Evolutionary conservation across 2,797 vertebrate species (phyloP).

Genomic region (Euthynnus affinis): DNA sequence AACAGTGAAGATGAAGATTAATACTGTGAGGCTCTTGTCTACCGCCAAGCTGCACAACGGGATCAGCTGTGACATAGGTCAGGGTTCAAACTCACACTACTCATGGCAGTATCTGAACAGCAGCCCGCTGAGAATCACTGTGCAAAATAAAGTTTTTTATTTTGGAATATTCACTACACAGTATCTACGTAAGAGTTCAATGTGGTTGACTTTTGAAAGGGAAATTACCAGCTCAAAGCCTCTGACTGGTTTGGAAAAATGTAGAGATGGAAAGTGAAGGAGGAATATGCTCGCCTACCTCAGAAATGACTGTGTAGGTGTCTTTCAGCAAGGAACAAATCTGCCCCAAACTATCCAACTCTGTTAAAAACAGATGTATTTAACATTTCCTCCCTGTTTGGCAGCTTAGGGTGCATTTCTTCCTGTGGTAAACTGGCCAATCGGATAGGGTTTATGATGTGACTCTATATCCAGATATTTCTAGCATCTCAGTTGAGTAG

Average conservation of each 20-base stretch:
- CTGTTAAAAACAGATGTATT: constrained; percentile 10
- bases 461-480: constrained; percentile 8
- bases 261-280: constrained; percentile 59
- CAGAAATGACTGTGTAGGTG: constrained; percentile 47
- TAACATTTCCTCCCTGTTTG: not conserved
- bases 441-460: not conserved
- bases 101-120: not conserved
- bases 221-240: constrained; percentile 23
- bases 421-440: not conserved
- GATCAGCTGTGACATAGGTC: constrained; percentile 15
- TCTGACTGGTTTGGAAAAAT: constrained; percentile 50
- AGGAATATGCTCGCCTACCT: constrained; percentile 13
- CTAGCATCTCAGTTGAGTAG: not conserved
- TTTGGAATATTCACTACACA: not conserved
- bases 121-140: not conserved
- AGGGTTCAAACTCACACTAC: not conserved
- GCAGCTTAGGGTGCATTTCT: not conserved
- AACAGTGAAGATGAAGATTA: constrained; percentile 4
- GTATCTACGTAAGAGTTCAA: not conserved
- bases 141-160: not conserved
- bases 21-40: not conserved
- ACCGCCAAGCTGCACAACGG: not conserved
- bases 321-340: constrained; percentile 20
- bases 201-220: constrained; percentile 21
- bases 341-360: not conserved